These are phyloP conservation scores for Euzetes globulus DNA, from an alignment of 2,888 invertebrate genomes.

Conservation along the genomic window DNA sequence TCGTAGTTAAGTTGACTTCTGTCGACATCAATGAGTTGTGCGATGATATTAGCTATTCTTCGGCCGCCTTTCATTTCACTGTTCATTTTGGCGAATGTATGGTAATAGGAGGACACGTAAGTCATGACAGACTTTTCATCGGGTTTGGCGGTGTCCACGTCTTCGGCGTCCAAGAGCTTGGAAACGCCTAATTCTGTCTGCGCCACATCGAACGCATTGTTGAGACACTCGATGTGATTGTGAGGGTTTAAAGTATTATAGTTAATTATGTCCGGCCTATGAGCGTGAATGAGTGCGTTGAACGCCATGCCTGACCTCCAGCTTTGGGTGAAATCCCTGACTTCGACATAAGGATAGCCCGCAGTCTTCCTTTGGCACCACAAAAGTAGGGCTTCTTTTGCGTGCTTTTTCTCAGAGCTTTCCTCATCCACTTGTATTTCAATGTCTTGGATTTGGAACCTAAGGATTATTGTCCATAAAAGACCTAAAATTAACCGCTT, in stretches of 20 bases:
- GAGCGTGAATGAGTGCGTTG: conserved; percentile 96
- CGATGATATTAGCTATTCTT: conserved; percentile 94
- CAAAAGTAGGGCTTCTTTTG: conserved; percentile 92
- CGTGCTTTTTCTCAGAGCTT: conserved; percentile 48
- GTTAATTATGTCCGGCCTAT: conserved; percentile 72
- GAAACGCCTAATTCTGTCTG: conserved; percentile 88
- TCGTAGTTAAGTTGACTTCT: conserved; percentile 84
- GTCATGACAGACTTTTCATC: conserved; percentile 99
- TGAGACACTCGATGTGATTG: conserved; percentile 87
- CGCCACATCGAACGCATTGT: conserved; percentile 94
- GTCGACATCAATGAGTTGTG: conserved; percentile 91
- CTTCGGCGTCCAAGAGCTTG: conserved; percentile 86
- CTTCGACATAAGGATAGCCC: conserved; percentile 56
- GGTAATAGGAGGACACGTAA: conserved; percentile 97
- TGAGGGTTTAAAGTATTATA: conserved; percentile 57
- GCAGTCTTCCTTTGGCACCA: conserved; percentile 99
- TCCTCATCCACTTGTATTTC: too few relatives aligned
- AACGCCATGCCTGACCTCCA: conserved; percentile 96
- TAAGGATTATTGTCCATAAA: conserved; percentile 97
- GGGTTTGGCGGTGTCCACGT: conserved; percentile 85
- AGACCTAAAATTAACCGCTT: conserved; percentile 91
- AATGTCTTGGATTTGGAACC: conserved; percentile 94
- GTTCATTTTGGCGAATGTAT: conserved; percentile 95
- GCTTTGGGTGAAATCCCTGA: conserved; percentile 59
- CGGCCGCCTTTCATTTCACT: conserved; percentile 95